Evolutionary conservation across 2,797 vertebrate genomes (phyloP).

Genomic region (Macrochelys suwanniensis): DNA sequence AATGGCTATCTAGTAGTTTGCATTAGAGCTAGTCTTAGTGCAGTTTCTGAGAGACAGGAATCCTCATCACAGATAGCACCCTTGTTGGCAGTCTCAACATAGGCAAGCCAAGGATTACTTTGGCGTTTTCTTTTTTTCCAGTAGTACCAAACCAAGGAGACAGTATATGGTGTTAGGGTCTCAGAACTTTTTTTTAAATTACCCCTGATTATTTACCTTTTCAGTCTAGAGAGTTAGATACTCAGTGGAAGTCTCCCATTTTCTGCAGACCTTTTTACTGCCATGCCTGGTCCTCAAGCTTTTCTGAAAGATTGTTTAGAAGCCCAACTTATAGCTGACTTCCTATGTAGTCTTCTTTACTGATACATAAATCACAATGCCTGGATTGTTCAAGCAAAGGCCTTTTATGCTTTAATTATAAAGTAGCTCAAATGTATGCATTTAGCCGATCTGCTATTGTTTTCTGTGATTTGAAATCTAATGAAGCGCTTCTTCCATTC

Average conservation of each 20-base stretch:
- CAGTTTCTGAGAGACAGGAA: not conserved
- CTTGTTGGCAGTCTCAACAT: not conserved
- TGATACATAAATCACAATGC: not conserved
- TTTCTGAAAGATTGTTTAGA: not conserved
- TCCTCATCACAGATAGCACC: not conserved
- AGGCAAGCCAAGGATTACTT: not conserved
- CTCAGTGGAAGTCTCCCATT: not conserved
- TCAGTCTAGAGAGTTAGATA: not conserved
- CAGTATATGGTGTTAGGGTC: not conserved
- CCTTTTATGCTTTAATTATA: not conserved
- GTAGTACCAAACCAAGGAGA: not conserved
- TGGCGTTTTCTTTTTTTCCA: not conserved
- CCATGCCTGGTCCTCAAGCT: too few species aligned
- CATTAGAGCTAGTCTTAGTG: not conserved
- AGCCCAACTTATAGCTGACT: not conserved
- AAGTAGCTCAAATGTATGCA: not conserved
- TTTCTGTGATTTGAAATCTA: not conserved
- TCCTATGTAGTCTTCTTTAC: not conserved
- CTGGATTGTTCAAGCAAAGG: not conserved
- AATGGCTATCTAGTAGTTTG: not conserved
- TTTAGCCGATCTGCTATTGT: not conserved
- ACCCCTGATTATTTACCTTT: not conserved
- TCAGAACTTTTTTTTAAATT: rapidly evolving
- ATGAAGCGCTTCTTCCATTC: not conserved
- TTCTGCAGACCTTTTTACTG: not conserved